phyloP scores from a whole-genome alignment of 1,140 invertebrate genomes.

The Tetragonula clypearis region DNA sequence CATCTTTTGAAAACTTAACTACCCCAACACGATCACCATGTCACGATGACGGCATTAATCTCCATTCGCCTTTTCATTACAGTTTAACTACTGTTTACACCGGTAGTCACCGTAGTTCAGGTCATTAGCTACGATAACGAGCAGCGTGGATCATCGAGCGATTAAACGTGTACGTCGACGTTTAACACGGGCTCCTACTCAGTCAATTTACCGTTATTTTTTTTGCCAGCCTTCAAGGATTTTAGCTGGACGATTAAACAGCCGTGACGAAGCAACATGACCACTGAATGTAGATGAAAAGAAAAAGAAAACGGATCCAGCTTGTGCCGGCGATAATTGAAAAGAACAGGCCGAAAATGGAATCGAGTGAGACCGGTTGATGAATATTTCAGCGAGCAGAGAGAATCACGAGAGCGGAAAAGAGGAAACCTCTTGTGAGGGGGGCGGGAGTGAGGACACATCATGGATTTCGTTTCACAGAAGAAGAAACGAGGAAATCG shows the following conservation, averaged over 20 bases:
- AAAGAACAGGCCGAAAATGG: slow-evolving; percentile 13
- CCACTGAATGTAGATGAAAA: not conserved
- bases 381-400: slow-evolving; percentile 26
- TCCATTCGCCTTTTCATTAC: slow-evolving; percentile 7
- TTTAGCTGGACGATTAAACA: slow-evolving; percentile 37
- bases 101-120: not conserved
- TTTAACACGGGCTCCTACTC: slow-evolving; percentile 8
- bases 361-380: slow-evolving; percentile 22
- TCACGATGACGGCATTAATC: not conserved
- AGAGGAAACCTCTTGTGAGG: not conserved
- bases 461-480: slow-evolving; percentile 4
- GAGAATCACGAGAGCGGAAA: slow-evolving; percentile 20
- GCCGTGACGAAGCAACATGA: not conserved
- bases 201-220: slow-evolving; percentile 16
- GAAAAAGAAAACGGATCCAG: not conserved
- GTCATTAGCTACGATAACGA: not conserved
- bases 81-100: slow-evolving; percentile 18
- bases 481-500: slow-evolving; percentile 5
- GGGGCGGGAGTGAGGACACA: not conserved
- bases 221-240: slow-evolving; percentile 1
- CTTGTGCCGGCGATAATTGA: slow-evolving; percentile 33
- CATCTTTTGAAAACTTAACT: not conserved
- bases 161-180: not conserved
- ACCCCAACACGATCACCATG: too few relatives aligned
- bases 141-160: not conserved